Percentiles rank a stretch among this genome's conserved stretches.
Evolutionary conservation across 92 coral and sea anemone species (phyloP).

Genomic region (Porites divaricata): DNA sequence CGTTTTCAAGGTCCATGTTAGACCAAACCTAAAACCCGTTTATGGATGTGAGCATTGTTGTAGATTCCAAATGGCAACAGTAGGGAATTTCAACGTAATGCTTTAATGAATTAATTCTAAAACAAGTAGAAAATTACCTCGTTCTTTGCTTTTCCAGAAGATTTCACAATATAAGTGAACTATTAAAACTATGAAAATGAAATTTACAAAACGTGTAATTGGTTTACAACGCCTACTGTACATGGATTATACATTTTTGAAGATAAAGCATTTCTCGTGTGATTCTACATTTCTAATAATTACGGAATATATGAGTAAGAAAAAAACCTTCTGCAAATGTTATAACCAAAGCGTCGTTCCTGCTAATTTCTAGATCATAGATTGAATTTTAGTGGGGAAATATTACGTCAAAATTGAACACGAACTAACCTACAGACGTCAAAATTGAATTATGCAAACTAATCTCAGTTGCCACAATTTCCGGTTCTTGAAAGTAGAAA

Average conservation of each 20-base stretch:
- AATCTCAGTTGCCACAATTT: constrained; percentile 13
- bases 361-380: background rate
- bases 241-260: background rate
- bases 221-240: background rate
- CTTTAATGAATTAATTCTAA: background rate
- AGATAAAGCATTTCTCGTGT: background rate
- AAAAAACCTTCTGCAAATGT: constrained; percentile 3
- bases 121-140: background rate
- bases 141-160: background rate
- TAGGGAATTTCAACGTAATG: constrained; percentile 26
- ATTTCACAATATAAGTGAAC: background rate
- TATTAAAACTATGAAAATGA: background rate
- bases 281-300: background rate
- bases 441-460: background rate
- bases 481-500: constrained; percentile 1
- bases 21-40: constrained; percentile 6
- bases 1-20: background rate
- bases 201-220: background rate
- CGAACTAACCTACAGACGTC: background rate
- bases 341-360: background rate
- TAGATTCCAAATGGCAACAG: constrained; percentile 27
- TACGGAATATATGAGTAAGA: constrained; percentile 3
- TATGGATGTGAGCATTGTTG: constrained; percentile 20
- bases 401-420: background rate
- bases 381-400: background rate